Evolutionary conservation across 37 sponge, comb jelly and placozoan genomes (phyloP).

Genomic region (Cladorhizidae sp.): DNA sequence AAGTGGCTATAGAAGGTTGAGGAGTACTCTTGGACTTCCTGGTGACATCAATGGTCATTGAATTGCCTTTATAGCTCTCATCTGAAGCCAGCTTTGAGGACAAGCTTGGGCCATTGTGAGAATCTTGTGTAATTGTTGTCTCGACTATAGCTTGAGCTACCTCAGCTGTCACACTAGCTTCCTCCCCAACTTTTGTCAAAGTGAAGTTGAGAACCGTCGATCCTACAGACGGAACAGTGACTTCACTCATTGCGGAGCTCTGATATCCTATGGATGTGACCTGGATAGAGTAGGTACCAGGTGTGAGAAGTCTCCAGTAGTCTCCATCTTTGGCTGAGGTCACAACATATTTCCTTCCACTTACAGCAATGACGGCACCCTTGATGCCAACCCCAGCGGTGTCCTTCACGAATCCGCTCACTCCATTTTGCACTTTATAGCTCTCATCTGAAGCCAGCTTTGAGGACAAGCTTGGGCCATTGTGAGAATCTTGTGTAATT

Average conservation of each 20-base stretch:
- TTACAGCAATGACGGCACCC: slow-evolving; percentile 64
- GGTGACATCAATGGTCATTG: no score
- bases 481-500: not conserved
- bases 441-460: no score
- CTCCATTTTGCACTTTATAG: slow-evolving; percentile 89
- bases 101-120: not conserved
- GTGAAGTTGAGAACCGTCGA: slow-evolving; percentile 53
- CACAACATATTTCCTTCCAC: slow-evolving; percentile 51
- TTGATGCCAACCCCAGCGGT: slow-evolving; percentile 30
- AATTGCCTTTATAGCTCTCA: not conserved
- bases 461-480: not conserved
- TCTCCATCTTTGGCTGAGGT: slow-evolving; percentile 78
- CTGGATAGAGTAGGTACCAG: slow-evolving; percentile 69
- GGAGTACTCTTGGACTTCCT: no score
- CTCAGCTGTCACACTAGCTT: no score
- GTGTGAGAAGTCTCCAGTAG: slow-evolving; percentile 86
- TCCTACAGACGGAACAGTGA: slow-evolving; percentile 12
- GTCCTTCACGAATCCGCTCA: slow-evolving; percentile 79
- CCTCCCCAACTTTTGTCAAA: not conserved
- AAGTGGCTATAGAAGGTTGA: no score
- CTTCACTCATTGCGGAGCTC: not conserved
- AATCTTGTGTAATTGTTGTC: not conserved
- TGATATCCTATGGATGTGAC: slow-evolving; percentile 47
- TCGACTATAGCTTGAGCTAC: not conserved
- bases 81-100: not conserved